Base-by-base conservation (phyloP, 2,113 vertebrate species). In the Ptychochromis oligacanthus region DNA sequence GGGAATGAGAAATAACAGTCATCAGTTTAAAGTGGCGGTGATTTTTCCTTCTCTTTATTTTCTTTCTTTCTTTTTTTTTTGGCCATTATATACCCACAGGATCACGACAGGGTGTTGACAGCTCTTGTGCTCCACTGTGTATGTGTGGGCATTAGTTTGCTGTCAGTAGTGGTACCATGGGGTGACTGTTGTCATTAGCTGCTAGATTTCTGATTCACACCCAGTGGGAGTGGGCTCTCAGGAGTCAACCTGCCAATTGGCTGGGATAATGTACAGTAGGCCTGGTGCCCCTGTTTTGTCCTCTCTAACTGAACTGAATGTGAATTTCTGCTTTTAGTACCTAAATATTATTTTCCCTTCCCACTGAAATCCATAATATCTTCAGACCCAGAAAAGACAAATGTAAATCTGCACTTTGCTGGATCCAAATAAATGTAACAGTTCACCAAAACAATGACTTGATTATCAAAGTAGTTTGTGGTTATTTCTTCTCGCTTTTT, bases 161-260 rank as follows among this genome's bases (percentile, higher is more conserved):
- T 85, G 87, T 91, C 90, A 87, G 86, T 58, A 67, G 86, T 2
- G 55, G 57, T 88, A 61, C 79, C 82, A 81, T 81, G 76, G 87
- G 82, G 90, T 12, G 80, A 86, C 77, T 86, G 91, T 89, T 93
- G 89, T 88, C 90, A 91, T 91, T 93, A 87, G 90, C 89, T 90
- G 89, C 89, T 93, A 90, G 87, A 88, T 87, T 91, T 92, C 59
- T 89, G 86, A 94, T 90, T 91, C 88, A 49, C 85, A 91, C 89
- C 81, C 93, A 87, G 88, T 86, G 88, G 90, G 90, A 92, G 87
- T 31, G 40, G 70, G 80, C 82, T 90, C 82, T 91, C 84, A 62
- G 80, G 84, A 87, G 82, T 70, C 67, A 54, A 76, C 83, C 80
- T 89, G 81, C 90, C 91, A 90, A 90, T 75, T 81, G 85, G 74